Evolutionary conservation across 2,888 invertebrate species (phyloP), one percentile per base, ranked within the genome.

Genomic region (Vannuccia rotundouncinata): DNA sequence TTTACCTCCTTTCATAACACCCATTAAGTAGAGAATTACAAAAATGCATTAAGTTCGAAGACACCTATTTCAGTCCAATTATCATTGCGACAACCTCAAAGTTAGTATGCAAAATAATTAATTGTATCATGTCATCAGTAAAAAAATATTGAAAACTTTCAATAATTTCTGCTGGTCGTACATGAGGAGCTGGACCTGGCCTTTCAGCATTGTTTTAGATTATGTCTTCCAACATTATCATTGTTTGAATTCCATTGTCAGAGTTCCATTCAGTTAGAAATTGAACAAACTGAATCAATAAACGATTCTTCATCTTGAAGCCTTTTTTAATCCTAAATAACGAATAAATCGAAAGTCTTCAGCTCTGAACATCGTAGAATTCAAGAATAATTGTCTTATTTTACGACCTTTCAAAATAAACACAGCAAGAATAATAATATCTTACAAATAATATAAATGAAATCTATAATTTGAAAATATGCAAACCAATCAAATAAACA

Each of bases 341-440:
- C n/a, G n/a, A n/a, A n/a, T n/a, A n/a, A n/a, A n/a, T n/a, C n/a
- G n/a, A n/a, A n/a, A n/a, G n/a, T n/a, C n/a, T n/a, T n/a, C n/a
- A n/a, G 66, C 66, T 66, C 66, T 66, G 66, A 66, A 66, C 66
- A 66, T 66, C 22, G 13, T 66, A 27, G 13, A 66, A 66, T n/a
- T n/a, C 25, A 45, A 45, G 45, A 45, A 5, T 13, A 45, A 13
- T 45, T 13, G 5, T 45, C 66, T 66, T 66, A 22, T n/a, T n/a
- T 66, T 66, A 66, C 66, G 66, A 66, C 66, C 66, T 22, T 66
- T 17, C 66, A 66, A 66, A 66, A 66, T 66, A 66, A 66, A 66
- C n/a, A 66, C 5, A 66, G 66, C 66, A 66, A 66, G n/a, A 22
- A 13, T 66, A 66, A 66, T 66, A 66, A 66, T 66, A n/a, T n/a